Evolutionary conservation across 2,888 invertebrate species (phyloP).

Genomic region (Nephrocerus scutellatus): DNA sequence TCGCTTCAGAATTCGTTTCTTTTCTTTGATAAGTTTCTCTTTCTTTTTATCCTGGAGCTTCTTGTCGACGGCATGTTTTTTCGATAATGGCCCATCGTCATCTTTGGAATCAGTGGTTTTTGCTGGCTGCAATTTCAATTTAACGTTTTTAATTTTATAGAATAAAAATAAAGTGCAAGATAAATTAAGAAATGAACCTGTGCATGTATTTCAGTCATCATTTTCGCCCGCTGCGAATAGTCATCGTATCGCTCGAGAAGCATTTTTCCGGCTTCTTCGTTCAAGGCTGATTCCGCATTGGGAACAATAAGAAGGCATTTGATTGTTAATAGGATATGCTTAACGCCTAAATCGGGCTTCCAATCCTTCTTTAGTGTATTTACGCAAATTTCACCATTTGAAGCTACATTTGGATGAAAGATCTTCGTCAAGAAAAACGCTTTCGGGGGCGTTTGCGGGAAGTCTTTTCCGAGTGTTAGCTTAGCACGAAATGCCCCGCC

Average conservation of each 20-base stretch:
- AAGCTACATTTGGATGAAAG: slow-evolving; percentile 94
- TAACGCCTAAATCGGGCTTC: slow-evolving; percentile 91
- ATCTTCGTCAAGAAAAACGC: slow-evolving; percentile 91
- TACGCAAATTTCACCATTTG: slow-evolving; percentile 92
- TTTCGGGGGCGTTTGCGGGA: slow-evolving; percentile 86
- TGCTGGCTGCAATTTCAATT: slow-evolving; percentile 47
- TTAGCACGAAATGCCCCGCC: slow-evolving; percentile 86
- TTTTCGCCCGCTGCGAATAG: slow-evolving; percentile 79
- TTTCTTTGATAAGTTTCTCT: slow-evolving; percentile 65
- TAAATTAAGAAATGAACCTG: slow-evolving; percentile 48
- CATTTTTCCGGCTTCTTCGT: slow-evolving; percentile 93
- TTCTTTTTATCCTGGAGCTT: slow-evolving; percentile 66
- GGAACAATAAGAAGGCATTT: slow-evolving; percentile 95
- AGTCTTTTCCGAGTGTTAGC: slow-evolving; percentile 83
- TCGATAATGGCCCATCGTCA: slow-evolving; percentile 67
- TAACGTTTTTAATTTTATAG: neutral
- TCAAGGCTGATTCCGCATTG: slow-evolving; percentile 93
- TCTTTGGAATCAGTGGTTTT: slow-evolving; percentile 47
- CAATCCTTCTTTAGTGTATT: slow-evolving; percentile 94
- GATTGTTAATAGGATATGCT: slow-evolving; percentile 86
- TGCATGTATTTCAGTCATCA: slow-evolving; percentile 90
- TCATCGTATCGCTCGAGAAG: slow-evolving; percentile 87
- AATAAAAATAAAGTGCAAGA: neutral
- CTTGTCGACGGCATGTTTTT: slow-evolving; percentile 79
- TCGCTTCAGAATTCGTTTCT: slow-evolving; percentile 77